Evolutionary conservation across 30 jellyfish, hydroid and myxozoan genomes (phyloP).

Genomic region (Cassiopea xamachana): DNA sequence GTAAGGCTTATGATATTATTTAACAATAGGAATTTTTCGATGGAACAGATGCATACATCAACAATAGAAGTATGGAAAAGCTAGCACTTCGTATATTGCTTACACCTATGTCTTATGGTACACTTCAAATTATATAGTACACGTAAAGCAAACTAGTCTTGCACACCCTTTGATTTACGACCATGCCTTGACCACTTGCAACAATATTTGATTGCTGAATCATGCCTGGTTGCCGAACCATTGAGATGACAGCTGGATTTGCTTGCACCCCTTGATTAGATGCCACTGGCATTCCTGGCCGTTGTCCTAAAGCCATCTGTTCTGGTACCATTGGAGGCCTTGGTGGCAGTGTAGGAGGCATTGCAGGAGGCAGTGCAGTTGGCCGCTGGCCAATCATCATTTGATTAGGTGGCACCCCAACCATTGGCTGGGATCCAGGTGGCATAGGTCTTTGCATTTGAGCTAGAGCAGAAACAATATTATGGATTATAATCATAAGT

Average conservation of each 20-base stretch:
- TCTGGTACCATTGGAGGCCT: slow-evolving; percentile 49
- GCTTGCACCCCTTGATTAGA: slow-evolving; percentile 36
- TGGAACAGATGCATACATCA: too few species aligned
- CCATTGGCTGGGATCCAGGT: slow-evolving; percentile 27
- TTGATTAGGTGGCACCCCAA: slow-evolving; percentile 17
- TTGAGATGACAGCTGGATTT: slow-evolving; percentile 30
- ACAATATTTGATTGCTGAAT: slow-evolving; percentile 33
- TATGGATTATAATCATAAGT: too few species aligned
- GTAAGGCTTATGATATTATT: too few species aligned
- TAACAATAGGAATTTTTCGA: too few species aligned
- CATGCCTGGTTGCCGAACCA: slow-evolving; percentile 58
- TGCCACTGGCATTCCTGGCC: slow-evolving; percentile 57
- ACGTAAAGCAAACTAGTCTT: background rate
- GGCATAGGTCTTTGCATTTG: slow-evolving; percentile 30
- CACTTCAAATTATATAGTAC: too few species aligned
- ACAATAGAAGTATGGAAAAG: too few species aligned
- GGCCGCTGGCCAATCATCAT: slow-evolving; percentile 33
- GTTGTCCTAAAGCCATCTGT: slow-evolving; percentile 49
- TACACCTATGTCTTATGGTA: too few species aligned
- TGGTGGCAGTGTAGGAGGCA: background rate
- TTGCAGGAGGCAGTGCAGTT: background rate
- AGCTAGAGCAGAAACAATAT: background rate
- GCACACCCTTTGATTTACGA: slow-evolving; percentile 27
- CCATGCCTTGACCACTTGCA: slow-evolving; percentile 47
- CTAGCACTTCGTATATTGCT: too few species aligned